These are phyloP conservation scores for Heliconius erato DNA, from an alignment of 2,888 invertebrate genomes.

Conservation along the genomic window DNA sequence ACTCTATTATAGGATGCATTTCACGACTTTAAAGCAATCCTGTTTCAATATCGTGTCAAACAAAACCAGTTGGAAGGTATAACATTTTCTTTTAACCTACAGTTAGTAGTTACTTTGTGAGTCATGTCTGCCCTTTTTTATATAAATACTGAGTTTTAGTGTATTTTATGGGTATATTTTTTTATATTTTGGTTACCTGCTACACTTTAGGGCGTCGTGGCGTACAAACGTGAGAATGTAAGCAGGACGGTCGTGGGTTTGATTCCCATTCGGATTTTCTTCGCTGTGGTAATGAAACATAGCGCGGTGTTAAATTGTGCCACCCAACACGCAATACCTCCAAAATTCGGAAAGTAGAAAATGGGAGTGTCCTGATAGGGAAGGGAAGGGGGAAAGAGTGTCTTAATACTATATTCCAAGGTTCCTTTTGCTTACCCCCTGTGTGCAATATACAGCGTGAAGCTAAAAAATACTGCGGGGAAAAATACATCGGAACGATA, in stretches of 20 bases:
- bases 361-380: too few relatives aligned
- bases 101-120: neutral
- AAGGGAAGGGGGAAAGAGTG: too few relatives aligned
- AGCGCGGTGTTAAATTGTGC: too few relatives aligned
- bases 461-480: neutral
- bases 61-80: slow-evolving; percentile 26
- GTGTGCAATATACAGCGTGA: neutral
- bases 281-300: too few relatives aligned
- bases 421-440: neutral
- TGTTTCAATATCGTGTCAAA: slow-evolving; percentile 25
- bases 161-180: too few relatives aligned
- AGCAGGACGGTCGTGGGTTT: too few relatives aligned
- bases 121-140: neutral
- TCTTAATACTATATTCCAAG: neutral
- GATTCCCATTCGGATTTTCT: too few relatives aligned
- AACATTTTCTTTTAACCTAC: slow-evolving; percentile 23
- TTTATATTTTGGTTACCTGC: neutral
- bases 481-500: too few relatives aligned
- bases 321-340: too few relatives aligned
- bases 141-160: neutral
- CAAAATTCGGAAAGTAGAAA: too few relatives aligned
- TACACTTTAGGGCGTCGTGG: too few relatives aligned
- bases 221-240: too few relatives aligned
- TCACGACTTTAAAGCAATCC: slow-evolving; percentile 15
- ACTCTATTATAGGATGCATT: slow-evolving; percentile 25